phyloP scores from a whole-genome alignment of 2,888 invertebrate species.

The Drosophila ustulata region DNA sequence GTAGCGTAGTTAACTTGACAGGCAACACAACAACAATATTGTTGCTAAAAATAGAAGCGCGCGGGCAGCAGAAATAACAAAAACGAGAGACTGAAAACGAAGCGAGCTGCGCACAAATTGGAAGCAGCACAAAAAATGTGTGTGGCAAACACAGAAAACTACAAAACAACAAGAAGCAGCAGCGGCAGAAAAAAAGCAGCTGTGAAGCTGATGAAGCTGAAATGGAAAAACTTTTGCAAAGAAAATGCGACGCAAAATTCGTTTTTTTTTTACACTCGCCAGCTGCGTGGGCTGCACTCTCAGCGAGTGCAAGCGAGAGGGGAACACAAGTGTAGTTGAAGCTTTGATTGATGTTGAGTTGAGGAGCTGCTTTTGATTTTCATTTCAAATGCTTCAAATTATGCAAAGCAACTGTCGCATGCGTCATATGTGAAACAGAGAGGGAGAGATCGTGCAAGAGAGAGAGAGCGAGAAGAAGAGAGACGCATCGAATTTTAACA shows the following conservation, averaged over 20 bases:
- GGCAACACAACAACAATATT: slow-evolving; percentile 60
- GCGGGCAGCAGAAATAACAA: slow-evolving; percentile 66
- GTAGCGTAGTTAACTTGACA: slow-evolving; percentile 74
- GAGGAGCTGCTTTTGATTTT: slow-evolving; percentile 54
- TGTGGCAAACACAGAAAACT: slow-evolving; percentile 50
- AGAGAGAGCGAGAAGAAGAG: background rate
- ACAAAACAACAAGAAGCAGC: slow-evolving; percentile 43
- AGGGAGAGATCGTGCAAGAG: slow-evolving; percentile 1
- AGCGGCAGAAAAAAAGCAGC: slow-evolving; percentile 47
- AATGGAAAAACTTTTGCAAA: slow-evolving; percentile 63
- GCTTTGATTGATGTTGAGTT: slow-evolving; percentile 57
- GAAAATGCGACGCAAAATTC: slow-evolving; percentile 70
- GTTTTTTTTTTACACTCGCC: slow-evolving; percentile 13
- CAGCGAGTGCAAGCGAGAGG: slow-evolving; percentile 20
- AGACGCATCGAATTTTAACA: slow-evolving; percentile 37
- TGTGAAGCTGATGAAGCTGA: slow-evolving; percentile 52
- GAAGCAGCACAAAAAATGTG: slow-evolving; percentile 44
- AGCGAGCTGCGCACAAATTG: slow-evolving; percentile 68
- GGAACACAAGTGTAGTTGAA: slow-evolving; percentile 12
- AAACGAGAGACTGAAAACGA: slow-evolving; percentile 64
- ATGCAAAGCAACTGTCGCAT: slow-evolving; percentile 46
- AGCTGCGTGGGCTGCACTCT: slow-evolving; percentile 51
- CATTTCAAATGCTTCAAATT: slow-evolving; percentile 16
- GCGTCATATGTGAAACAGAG: slow-evolving; percentile 44
- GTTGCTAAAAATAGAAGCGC: slow-evolving; percentile 74